Evolutionary conservation across 2,113 vertebrate species (phyloP), one percentile per base, ranked within the genome.

Genomic region (Cavia porcellus): DNA sequence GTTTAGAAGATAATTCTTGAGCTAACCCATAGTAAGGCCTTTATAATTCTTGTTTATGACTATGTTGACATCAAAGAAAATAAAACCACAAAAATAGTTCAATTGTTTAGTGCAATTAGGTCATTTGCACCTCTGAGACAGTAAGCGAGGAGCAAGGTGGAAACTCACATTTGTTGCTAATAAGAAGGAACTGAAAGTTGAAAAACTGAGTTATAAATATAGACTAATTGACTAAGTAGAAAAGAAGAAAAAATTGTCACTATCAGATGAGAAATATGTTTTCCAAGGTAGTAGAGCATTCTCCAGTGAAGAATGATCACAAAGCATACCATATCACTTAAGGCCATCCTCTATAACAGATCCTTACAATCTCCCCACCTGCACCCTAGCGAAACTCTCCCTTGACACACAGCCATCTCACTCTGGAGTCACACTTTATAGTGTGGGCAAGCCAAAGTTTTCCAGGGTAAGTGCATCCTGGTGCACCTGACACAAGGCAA

Each of bases 211-310:
- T 75, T 68, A 83, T 25, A 94, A 74, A 42, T 55, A 42, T 59
- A 83, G 55, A 52, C 19, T 55, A 81, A 92, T 52, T 35, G 86
- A 57, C 2, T 52, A 92, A 95, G 82, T 28, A 90, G 86, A n/a
- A 90, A 86, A 94, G n/a, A 19, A 96, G 38, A 86, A 25, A 90
- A 81, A 30, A 42, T 32, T 28, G 62, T n/a, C 59, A 92, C 57
- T 82, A 35, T 52, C 64, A 68, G 64, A 22, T 35, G 95, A 80
- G 7, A 94, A 96, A 59, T 72, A 30, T 7, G 57, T 35, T 94
- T 97, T 90, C 96, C 52, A 35, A 61, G 3, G 14, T 24, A 77
- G 38, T 13, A 15, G 32, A 90, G 47, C 86, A 62, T 5, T 10
- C 64, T 52, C 32, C 45, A 91, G 50, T 68, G 82, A 92, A 1